Conservation (phyloP, 2,113 vertebrate genomes). For the Grallaria varia region DNA sequence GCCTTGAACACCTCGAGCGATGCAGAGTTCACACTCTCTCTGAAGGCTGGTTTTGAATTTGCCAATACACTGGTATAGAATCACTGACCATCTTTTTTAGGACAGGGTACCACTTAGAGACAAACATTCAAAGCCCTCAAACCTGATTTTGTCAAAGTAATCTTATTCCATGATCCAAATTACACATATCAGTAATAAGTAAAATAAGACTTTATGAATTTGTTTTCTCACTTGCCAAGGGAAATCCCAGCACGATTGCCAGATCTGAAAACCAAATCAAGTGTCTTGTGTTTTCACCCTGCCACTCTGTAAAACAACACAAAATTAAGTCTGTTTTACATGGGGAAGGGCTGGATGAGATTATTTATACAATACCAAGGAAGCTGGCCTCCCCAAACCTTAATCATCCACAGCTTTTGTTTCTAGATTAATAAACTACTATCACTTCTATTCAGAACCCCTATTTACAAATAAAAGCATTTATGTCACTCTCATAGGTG, state of each 20-base stretch:
- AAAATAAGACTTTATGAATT: background rate
- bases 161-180: background rate
- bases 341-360: background rate
- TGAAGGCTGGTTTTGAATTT: background rate
- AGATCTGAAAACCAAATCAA: background rate
- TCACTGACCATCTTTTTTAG: background rate
- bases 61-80: background rate
- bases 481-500: background rate
- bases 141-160: background rate
- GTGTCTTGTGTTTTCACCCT: background rate
- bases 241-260: background rate
- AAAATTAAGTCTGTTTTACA: background rate
- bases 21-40: background rate
- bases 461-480: background rate
- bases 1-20: background rate
- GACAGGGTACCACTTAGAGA: background rate
- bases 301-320: background rate
- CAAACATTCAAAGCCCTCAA: background rate
- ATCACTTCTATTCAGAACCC: background rate
- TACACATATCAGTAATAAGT: background rate
- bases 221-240: background rate
- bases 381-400: background rate
- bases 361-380: background rate
- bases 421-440: background rate
- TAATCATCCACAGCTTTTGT: background rate